phyloP scores from a whole-genome alignment of 2,888 invertebrate genomes.

The Axea sp. region DNA sequence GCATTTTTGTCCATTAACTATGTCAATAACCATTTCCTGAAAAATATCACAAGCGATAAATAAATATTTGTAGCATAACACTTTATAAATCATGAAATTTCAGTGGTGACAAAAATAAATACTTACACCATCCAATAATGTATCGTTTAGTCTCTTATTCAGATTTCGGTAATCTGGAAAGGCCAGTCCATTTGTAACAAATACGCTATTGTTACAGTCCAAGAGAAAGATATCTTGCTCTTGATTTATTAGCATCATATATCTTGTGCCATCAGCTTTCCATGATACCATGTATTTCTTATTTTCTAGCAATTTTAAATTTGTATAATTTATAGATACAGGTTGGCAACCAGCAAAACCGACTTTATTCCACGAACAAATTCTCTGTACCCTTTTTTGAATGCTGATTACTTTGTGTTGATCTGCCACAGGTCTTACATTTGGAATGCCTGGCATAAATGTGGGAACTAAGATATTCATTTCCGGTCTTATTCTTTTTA shows the following conservation, averaged over 20 bases:
- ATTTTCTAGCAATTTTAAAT: slow-evolving; percentile 86
- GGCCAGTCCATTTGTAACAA: slow-evolving; percentile 88
- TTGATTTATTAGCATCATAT: slow-evolving; percentile 97
- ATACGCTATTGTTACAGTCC: slow-evolving; percentile 96
- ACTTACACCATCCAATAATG: slow-evolving; percentile 95
- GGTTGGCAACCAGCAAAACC: slow-evolving; percentile 99
- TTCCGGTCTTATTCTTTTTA: no score
- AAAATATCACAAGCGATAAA: no score
- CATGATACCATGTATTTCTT: slow-evolving; percentile 98
- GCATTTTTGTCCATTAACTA: slow-evolving; percentile 85
- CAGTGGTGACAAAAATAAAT: no score
- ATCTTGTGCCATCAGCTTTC: slow-evolving; percentile 99
- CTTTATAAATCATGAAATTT: no score
- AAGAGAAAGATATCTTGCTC: slow-evolving; percentile 93
- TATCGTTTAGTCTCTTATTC: slow-evolving; percentile 86
- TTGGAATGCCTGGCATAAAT: slow-evolving; percentile 94
- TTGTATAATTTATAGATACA: slow-evolving; percentile 94
- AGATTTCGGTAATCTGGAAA: slow-evolving; percentile 90
- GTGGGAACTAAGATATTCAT: no score
- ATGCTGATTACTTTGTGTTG: slow-evolving; percentile 82
- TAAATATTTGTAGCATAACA: no score
- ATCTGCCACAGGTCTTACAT: slow-evolving; percentile 86
- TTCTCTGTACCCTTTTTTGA: slow-evolving; percentile 87
- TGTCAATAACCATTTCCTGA: slow-evolving; percentile 98
- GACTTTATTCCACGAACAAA: slow-evolving; percentile 88